Conservation (phyloP, 2,888 invertebrate species). For the Drosophila macrospina region DNA sequence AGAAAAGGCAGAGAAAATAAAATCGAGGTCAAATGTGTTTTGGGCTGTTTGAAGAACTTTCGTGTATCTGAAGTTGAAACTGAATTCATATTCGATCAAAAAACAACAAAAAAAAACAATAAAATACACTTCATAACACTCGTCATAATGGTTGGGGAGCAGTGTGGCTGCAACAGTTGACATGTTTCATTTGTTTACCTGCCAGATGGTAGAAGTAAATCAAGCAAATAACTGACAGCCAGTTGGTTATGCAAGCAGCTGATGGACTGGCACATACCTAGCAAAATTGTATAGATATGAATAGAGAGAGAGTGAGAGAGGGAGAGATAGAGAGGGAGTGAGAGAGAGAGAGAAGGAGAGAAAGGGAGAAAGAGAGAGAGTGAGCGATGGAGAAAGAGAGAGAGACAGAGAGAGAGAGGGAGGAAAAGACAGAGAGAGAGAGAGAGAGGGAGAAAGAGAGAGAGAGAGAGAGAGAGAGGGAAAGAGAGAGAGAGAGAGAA, state of each 20-base stretch:
- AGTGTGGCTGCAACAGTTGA: slow-evolving; percentile 17
- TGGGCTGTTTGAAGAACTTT: slow-evolving; percentile 40
- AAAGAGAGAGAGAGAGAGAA: too few relatives aligned
- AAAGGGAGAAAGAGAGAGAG: too few relatives aligned
- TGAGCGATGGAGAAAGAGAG: too few relatives aligned
- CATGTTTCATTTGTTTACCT: slow-evolving; percentile 27
- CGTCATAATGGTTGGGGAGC: background rate
- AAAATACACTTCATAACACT: slow-evolving; percentile 35
- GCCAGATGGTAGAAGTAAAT: slow-evolving; percentile 26
- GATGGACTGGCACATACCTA: slow-evolving; percentile 5
- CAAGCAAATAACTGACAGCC: background rate
- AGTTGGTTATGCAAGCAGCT: background rate
- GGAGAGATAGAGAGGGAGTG: too few relatives aligned
- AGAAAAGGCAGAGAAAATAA: slow-evolving; percentile 22
- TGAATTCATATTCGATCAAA: slow-evolving; percentile 38
- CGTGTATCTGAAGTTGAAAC: background rate
- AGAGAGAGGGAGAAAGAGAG: too few relatives aligned
- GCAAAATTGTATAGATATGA: too few relatives aligned
- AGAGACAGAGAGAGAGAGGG: too few relatives aligned
- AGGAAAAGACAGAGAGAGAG: too few relatives aligned
- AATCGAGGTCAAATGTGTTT: slow-evolving; percentile 52
- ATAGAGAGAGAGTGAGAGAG: too few relatives aligned
- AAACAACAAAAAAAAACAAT: too few relatives aligned
- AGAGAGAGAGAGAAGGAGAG: too few relatives aligned
- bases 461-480: too few relatives aligned